phyloP scores from a whole-genome alignment of 2,888 invertebrate genomes.

The Cinara cedri region DNA sequence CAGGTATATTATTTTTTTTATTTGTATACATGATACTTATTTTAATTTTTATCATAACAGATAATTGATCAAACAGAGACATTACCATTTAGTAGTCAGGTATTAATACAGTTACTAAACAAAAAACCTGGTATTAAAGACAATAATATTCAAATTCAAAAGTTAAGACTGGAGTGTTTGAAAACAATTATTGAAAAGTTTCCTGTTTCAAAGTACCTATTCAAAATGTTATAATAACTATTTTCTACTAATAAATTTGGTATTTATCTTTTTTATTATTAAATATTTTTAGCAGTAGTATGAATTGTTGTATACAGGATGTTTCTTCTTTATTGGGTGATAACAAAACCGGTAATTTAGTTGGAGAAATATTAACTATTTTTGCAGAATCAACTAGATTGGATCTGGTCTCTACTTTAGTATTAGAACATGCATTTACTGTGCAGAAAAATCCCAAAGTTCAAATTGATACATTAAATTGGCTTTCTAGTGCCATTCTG shows the following conservation, averaged over 20 bases:
- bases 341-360: slow-evolving; percentile 74
- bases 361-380: slow-evolving; percentile 74
- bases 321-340: slow-evolving; percentile 86
- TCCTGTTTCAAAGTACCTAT: slow-evolving; percentile 72
- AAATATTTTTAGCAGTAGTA: slow-evolving; percentile 68
- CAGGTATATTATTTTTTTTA: slow-evolving; percentile 62
- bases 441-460: slow-evolving; percentile 89
- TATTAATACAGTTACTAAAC: slow-evolving; percentile 74
- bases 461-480: slow-evolving; percentile 81
- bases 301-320: slow-evolving; percentile 78
- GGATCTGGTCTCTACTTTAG: slow-evolving; percentile 75
- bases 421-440: slow-evolving; percentile 77
- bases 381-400: slow-evolving; percentile 80
- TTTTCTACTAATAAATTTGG: background rate
- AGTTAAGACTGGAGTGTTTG: slow-evolving; percentile 79
- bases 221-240: background rate
- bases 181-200: slow-evolving; percentile 79
- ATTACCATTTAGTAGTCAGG: slow-evolving; percentile 74
- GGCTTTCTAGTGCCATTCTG: slow-evolving; percentile 78
- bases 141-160: slow-evolving; percentile 89
- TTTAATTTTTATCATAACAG: slow-evolving; percentile 59
- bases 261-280: slow-evolving; percentile 39
- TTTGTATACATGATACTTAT: background rate
- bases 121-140: slow-evolving; percentile 87
- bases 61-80: slow-evolving; percentile 70